These are phyloP conservation scores for Hypercompe scribonia DNA, from an alignment of 2,888 invertebrate genomes.

Conservation along the genomic window DNA sequence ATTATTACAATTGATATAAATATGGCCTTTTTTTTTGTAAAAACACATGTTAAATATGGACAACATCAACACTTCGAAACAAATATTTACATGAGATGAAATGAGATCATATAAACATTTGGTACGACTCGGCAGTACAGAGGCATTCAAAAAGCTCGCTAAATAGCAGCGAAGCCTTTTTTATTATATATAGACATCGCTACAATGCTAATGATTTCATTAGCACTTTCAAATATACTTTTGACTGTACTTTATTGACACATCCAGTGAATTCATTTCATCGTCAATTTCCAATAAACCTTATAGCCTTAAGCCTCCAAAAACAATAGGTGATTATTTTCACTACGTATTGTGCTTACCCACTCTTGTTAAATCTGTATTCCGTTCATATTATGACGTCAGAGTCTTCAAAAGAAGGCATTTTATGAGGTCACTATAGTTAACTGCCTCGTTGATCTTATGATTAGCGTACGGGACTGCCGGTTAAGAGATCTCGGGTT, in stretches of 20 bases:
- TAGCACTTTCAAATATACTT: not conserved
- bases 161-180: not conserved
- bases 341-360: slow-evolving; percentile 58
- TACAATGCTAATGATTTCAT: not conserved
- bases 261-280: slow-evolving; percentile 24
- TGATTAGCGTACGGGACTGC: too few species aligned
- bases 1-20: too few species aligned
- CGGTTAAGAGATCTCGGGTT: too few species aligned
- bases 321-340: slow-evolving; percentile 69
- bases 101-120: too few species aligned
- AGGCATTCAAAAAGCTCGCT: too few species aligned
- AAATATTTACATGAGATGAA: too few species aligned
- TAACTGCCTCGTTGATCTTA: too few species aligned
- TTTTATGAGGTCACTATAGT: not conserved
- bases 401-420: slow-evolving; percentile 6
- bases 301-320: slow-evolving; percentile 41
- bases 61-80: too few species aligned
- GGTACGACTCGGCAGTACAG: too few species aligned
- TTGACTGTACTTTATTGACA: not conserved
- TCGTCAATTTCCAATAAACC: slow-evolving; percentile 14
- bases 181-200: not conserved
- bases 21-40: too few species aligned
- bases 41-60: too few species aligned
- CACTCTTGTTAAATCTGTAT: slow-evolving; percentile 14
- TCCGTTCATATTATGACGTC: slow-evolving; percentile 30